Base-by-base conservation (phyloP, 2,797 vertebrate genomes). In the Serranus cabrilla region DNA sequence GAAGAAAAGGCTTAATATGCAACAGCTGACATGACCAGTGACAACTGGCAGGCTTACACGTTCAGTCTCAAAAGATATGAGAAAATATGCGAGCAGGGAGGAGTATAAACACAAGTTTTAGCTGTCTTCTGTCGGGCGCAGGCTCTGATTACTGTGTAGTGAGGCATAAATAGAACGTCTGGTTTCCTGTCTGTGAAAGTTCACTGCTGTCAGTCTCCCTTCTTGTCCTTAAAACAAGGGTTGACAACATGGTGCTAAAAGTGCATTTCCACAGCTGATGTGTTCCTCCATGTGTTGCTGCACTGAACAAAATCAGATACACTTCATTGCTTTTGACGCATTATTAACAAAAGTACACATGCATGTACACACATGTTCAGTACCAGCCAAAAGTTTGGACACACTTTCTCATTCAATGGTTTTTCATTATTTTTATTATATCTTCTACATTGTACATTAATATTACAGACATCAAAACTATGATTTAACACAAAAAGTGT, bases 141-240 rank as follows among this genome's bases (percentile, higher is more conserved):
- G 12, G 12, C 43, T 56, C 37, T 51, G 16, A 71, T 71, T 50
- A 21, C 20, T 60, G 47, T 20, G 27, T 18, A 18, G 7, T 74
- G 55, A 57, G 57, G 23, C 61, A 21, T 39, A 54, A 27, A 49
- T 71, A 20, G 14, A 68, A 27, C 39, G 0, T 5, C 27, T 37
- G 18, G 12, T 45, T 64, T 74, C 49, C 43, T 47, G 49, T 31
- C 49, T 73, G 10, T 43, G 54, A 43, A 52, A 56, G 42, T 21
- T 71, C 45, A 2, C 31, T 52, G 18, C 16, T 37, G 40, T 43
- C 46, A 23, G 21, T 49, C 20, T 56, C 18, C 49, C 17, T 42
- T 2, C 51, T 43, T 71, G 50, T 62, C 51, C 12, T 45, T 42
- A 50, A 60, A 55, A 18, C 50, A 17, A 46, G 17, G 13, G n/a